Evolutionary conservation across 1,140 invertebrate genomes (phyloP), one percentile per base, ranked within the genome.

Genomic region (Drosophila carrolli): DNA sequence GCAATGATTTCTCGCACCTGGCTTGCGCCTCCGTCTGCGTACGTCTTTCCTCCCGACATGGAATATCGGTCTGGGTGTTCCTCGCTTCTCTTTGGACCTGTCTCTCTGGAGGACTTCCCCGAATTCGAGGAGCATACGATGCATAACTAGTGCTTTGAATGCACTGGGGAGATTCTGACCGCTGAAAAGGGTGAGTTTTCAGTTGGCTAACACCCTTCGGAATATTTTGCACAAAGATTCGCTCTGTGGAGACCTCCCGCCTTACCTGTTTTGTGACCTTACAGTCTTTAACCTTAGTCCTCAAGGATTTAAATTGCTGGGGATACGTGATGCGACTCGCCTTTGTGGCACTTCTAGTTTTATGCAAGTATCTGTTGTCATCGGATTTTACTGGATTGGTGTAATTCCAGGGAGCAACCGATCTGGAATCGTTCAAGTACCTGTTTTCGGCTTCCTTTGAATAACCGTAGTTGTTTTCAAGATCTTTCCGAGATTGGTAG

Each of bases 1-100:
- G 10, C 2, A 10, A 14, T 27, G 41, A 14, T 11, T 60, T 59
- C 4, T 65, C 41, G 11, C 7, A 10, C n/a, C 6, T 9, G 14
- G 14, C 5, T 9, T 37, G 35, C 5, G 13, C 6, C 2, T 63
- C 59, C 0, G 60, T 63, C 35, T 62, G 67, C 1, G 16, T 63
- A 3, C 29, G 44, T 6, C 13, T 46, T 4, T 75, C 68, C 5
- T 16, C 2, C 0, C 4, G 8, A n/a, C 3, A 10, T 0, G 11
- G n/a, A 8, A 9, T 10, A 10, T 43, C 6, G 9, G 35, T 54
- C 11, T 59, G 41, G 14, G 27, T 41, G 7, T 32, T 32, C 7
- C 19, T 44, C 6, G 38, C 9, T 23, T 67, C 56, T 6, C 29
- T 46, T 16, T 32, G 56, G 4, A 7, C 16, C 13, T 55, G 14